Evolutionary conservation across 1,140 invertebrate genomes (phyloP), one percentile per base, ranked within the genome.

Genomic region (Trachymyrmex cornetzi): DNA sequence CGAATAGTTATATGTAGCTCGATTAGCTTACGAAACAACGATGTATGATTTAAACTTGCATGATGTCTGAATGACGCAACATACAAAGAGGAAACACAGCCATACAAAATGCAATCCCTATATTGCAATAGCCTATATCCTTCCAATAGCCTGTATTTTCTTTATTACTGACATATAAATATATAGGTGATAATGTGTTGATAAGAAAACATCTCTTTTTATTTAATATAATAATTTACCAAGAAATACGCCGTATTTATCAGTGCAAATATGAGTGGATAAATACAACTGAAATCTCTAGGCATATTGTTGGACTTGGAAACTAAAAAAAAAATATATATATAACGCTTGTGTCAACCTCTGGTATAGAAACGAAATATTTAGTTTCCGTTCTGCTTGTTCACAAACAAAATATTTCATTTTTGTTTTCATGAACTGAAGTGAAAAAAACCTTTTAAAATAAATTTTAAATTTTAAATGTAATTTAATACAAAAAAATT

Each of bases 351-450:
- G 27, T 67, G 50, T 80, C 27, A 67, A 66, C 30, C n/a, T 59
- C n/a, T 69, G 38, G 14, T 53, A 34, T 3, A 22, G 14, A 77
- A 34, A 22, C 44, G 27, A 67, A 67, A 77, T 77, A 77, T 77
- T 77, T 77, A 57, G 44, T 53, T 80, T 67, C 44, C 27, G 27
- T 80, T 67, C 27, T 67, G 44, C 27, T 80, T 57, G 44, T 53
- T 50, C 44, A 19, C 9, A 80, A 80, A 80, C 7, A 53, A 79
- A 64, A 66, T 77, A 30, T 64, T 80, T 67, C 1, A 27, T 80
- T 67, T 66, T 64, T 48, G 12, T 64, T 79, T 80, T 30, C 2
- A 53, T 44, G 14, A 34, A 53, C 16, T 7, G 4, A 80, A 44
- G 34, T 61, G 22, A 67, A 53, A 53, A 80, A 11, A 50, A 50